A percentile compares a stretch with the other conserved stretches of the same genome.
Conservation (phyloP, 1,140 invertebrate genomes). For the Zaprionus gabonicus region DNA sequence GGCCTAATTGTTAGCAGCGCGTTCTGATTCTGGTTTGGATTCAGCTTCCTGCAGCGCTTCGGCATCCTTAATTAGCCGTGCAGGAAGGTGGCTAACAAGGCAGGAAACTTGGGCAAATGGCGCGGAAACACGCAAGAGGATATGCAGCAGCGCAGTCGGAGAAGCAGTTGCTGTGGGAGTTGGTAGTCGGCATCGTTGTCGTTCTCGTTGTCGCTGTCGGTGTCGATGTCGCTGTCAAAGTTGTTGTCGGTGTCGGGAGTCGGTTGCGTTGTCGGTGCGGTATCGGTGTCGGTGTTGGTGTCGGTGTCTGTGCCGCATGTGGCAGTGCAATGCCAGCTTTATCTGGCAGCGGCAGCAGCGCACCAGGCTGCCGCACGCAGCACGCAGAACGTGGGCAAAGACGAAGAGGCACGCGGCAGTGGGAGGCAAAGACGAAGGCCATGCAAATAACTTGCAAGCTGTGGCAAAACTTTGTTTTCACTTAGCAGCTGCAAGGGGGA, state of each 20-base stretch:
- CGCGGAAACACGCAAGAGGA: constrained; percentile 59
- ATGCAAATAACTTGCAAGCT: constrained; percentile 44
- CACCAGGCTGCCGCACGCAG: neutral
- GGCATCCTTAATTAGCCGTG: constrained; percentile 55
- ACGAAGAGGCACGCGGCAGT: neutral
- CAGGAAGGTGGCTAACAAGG: constrained; percentile 68
- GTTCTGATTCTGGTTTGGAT: constrained; percentile 18
- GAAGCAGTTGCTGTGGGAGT: neutral
- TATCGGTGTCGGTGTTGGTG: neutral
- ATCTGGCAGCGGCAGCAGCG: constrained; percentile 38
- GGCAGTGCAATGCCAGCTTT: constrained; percentile 37
- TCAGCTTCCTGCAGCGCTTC: constrained; percentile 30
- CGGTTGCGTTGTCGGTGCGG: neutral
- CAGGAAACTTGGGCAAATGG: constrained; percentile 59
- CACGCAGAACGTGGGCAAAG: neutral
- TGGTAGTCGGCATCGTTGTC: constrained; percentile 3
- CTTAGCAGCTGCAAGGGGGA: neutral
- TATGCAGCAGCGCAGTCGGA: constrained; percentile 18
- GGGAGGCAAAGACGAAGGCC: constrained; percentile 10
- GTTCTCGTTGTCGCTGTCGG: constrained; percentile 3
- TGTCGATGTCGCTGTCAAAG: constrained; percentile 7
- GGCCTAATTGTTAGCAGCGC: constrained; percentile 47
- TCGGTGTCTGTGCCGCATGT: constrained; percentile 27
- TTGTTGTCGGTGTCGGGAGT: constrained; percentile 7
- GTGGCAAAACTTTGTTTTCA: constrained; percentile 51